phyloP scores from a whole-genome alignment of 2,797 vertebrate genomes.

The Tangara arthus region DNA sequence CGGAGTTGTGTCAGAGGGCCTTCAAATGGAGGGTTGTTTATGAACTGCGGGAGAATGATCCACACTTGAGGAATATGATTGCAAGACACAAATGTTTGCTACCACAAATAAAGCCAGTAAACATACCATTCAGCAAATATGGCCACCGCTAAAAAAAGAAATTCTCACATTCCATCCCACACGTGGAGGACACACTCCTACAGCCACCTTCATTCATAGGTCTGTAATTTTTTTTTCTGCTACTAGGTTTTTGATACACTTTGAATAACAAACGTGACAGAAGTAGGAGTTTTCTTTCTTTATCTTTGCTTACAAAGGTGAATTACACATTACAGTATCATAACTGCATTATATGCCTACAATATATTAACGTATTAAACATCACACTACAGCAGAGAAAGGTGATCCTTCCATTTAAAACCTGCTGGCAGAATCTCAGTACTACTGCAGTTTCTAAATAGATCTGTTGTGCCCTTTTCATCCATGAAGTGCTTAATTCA shows the following conservation, averaged over 20 bases:
- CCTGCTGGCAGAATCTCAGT: not conserved
- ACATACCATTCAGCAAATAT: not conserved
- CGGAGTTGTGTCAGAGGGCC: not conserved
- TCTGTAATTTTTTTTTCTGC: not conserved
- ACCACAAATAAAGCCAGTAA: not conserved
- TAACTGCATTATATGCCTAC: not conserved
- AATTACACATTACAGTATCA: not conserved
- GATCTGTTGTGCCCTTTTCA: not conserved
- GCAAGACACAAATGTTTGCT: not conserved
- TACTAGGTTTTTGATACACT: not conserved
- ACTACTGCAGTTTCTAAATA: not conserved
- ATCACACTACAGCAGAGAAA: not conserved
- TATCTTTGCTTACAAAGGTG: not conserved
- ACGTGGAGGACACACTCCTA: not conserved
- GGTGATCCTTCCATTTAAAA: not conserved
- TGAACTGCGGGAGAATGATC: not conserved
- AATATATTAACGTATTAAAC: not conserved
- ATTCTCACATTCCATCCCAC: not conserved
- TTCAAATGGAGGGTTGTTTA: not conserved
- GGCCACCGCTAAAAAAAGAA: not conserved
- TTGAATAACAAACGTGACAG: not conserved
- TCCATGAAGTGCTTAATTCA: not conserved
- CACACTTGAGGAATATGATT: not conserved
- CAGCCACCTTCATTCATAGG: not conserved
- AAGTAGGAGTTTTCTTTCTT: not conserved